A percentile compares a stretch with the other conserved stretches of the same genome.
These are phyloP conservation scores for Venusia cambrica DNA, from an alignment of 2,888 invertebrate species.

Conservation along the genomic window DNA sequence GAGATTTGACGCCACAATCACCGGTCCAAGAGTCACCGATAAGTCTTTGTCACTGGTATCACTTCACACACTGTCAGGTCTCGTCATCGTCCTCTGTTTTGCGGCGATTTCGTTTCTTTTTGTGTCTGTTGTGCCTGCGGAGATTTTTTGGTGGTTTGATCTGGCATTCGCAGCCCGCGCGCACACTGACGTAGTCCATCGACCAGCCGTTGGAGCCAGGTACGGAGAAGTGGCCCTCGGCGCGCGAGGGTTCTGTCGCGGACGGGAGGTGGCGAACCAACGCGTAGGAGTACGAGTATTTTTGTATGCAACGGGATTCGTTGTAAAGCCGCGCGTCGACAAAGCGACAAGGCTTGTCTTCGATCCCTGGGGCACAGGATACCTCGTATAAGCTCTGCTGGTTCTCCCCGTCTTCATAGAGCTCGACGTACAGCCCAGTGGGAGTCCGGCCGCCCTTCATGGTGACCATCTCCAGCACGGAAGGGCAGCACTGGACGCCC, in stretches of 20 bases:
- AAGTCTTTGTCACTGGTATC: slow-evolving; percentile 45
- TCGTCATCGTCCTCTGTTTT: slow-evolving; percentile 59
- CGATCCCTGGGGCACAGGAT: slow-evolving; percentile 86
- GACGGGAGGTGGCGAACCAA: slow-evolving; percentile 83
- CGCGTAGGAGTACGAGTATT: slow-evolving; percentile 92
- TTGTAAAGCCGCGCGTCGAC: slow-evolving; percentile 85
- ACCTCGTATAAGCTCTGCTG: slow-evolving; percentile 89
- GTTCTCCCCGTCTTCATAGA: slow-evolving; percentile 87
- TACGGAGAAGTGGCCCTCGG: slow-evolving; percentile 68
- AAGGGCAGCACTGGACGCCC: slow-evolving; percentile 90
- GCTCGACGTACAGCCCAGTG: slow-evolving; percentile 85
- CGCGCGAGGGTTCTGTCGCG: slow-evolving; percentile 62
- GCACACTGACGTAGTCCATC: slow-evolving; percentile 90
- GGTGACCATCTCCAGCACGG: slow-evolving; percentile 87
- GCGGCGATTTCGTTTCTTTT: slow-evolving; percentile 57
- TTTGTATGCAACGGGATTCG: slow-evolving; percentile 90
- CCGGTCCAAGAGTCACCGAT: no score
- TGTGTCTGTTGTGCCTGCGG: slow-evolving; percentile 55
- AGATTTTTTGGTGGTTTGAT: slow-evolving; percentile 81
- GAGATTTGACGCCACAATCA: no score
- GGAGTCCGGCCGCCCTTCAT: slow-evolving; percentile 89
- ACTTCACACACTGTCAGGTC: slow-evolving; percentile 52
- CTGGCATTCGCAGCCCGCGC: slow-evolving; percentile 93
- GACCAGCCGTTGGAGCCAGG: slow-evolving; percentile 84
- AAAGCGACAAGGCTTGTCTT: slow-evolving; percentile 87